A percentile compares a stretch with the other conserved stretches of the same genome.
phyloP scores from a whole-genome alignment of 2,888 invertebrate species.

The Hetaerina titia region DNA sequence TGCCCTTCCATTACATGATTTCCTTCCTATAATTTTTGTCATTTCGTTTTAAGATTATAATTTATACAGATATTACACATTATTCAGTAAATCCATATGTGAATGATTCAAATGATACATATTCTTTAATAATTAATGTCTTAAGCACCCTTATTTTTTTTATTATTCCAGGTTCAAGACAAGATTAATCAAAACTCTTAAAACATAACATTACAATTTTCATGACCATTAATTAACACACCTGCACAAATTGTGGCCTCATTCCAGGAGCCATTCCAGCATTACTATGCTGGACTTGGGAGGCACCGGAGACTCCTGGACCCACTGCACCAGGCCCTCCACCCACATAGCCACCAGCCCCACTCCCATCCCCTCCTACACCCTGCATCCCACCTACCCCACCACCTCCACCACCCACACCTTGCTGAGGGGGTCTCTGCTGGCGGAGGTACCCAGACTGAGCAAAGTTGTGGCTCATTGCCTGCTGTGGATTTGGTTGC shows the following conservation, averaged over 20 bases:
- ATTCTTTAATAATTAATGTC: too few species aligned
- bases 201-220: background rate
- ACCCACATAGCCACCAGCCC: conserved; percentile 71
- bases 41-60: too few species aligned
- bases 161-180: too few species aligned
- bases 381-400: conserved; percentile 43
- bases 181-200: background rate
- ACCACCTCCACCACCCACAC: conserved; percentile 71
- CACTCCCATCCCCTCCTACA: conserved; percentile 65
- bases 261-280: conserved; percentile 48
- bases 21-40: too few species aligned
- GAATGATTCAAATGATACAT: too few species aligned
- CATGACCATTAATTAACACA: background rate
- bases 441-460: conserved; percentile 67
- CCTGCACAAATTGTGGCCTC: conserved; percentile 60
- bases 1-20: too few species aligned
- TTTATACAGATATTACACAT: too few species aligned
- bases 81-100: too few species aligned
- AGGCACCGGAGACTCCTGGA: background rate
- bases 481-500: conserved; percentile 58
- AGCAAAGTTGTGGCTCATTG: conserved; percentile 68
- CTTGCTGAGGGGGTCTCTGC: conserved; percentile 71
- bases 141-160: too few species aligned
- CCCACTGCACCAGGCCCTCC: conserved; percentile 44
- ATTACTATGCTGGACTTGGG: conserved; percentile 51